A percentile compares a stretch with the other conserved stretches of the same genome.
phyloP scores from a whole-genome alignment of 64 coral and sea anemone genomes.

The Dendronephthya gigantea region DNA sequence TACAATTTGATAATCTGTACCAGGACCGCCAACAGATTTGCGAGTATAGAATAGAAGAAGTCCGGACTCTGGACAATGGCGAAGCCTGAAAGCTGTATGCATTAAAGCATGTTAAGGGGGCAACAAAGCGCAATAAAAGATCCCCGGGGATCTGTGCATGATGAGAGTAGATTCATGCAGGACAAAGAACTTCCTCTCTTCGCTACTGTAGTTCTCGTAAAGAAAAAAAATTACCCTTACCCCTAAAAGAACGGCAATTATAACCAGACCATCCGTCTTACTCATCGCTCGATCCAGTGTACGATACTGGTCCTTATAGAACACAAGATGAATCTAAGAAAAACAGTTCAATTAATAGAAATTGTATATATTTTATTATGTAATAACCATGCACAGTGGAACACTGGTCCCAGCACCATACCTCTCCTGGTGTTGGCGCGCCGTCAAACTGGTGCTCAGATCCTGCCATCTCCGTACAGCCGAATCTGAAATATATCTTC shows the following conservation, averaged over 20 bases:
- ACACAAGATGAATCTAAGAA: background rate
- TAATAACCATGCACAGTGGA: background rate
- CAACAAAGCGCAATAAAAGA: no score
- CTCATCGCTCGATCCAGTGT: background rate
- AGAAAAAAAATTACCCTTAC: background rate
- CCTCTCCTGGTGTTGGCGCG: background rate
- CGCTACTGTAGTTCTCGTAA: background rate
- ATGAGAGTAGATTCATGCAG: no score
- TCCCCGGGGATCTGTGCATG: no score
- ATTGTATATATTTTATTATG: no score
- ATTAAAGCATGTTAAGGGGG: no score
- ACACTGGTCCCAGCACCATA: background rate
- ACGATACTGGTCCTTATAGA: constrained; percentile 6
- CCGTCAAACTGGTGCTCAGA: background rate
- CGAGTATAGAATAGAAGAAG: no score
- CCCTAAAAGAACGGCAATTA: constrained; percentile 8
- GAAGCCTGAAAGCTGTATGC: no score
- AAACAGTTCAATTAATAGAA: constrained; percentile 1
- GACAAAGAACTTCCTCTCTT: no score
- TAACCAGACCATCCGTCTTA: background rate
- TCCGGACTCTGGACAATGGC: no score
- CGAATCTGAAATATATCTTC: constrained; percentile 7
- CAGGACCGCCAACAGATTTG: no score
- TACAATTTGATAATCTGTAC: no score
- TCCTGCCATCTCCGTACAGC: background rate